Evolutionary conservation across 2,113 vertebrate species (phyloP).

Genomic region (Callocephalon fimbriatum): DNA sequence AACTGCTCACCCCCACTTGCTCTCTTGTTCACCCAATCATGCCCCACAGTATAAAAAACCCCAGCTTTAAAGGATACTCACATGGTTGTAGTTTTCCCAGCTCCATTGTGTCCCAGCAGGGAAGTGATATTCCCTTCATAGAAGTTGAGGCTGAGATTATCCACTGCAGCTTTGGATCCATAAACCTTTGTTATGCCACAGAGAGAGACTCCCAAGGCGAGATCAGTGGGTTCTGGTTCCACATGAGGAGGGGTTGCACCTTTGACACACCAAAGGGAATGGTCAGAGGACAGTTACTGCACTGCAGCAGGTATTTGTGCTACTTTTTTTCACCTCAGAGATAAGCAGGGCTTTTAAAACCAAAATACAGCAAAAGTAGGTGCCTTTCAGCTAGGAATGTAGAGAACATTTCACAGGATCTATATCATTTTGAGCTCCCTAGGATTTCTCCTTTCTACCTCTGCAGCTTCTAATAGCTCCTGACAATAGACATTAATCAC

Average conservation of each 20-base stretch:
- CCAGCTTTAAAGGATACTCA: conserved; percentile 59
- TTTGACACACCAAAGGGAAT: conserved; percentile 18
- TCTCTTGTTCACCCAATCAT: background rate
- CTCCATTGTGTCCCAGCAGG: conserved; percentile 95
- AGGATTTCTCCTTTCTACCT: background rate
- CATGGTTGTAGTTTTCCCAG: conserved; percentile 98
- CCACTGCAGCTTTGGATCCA: conserved; percentile 84
- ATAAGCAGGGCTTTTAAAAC: background rate
- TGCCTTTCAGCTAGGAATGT: background rate
- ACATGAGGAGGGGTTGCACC: conserved; percentile 73
- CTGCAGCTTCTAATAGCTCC: conserved; percentile 1
- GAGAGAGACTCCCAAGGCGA: conserved; percentile 88
- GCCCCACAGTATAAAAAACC: background rate
- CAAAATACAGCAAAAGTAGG: background rate
- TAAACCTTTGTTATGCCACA: conserved; percentile 91
- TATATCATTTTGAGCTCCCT: background rate
- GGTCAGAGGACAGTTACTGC: background rate
- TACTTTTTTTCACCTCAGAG: background rate
- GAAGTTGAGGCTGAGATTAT: conserved; percentile 92
- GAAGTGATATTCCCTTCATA: conserved; percentile 94
- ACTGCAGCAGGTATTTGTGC: background rate
- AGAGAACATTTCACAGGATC: background rate
- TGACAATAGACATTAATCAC: background rate
- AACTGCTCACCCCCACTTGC: background rate
- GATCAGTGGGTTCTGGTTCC: conserved; percentile 82